Evolutionary conservation across 2,113 vertebrate species (phyloP).

Genomic region (Halcyon malimbica): DNA sequence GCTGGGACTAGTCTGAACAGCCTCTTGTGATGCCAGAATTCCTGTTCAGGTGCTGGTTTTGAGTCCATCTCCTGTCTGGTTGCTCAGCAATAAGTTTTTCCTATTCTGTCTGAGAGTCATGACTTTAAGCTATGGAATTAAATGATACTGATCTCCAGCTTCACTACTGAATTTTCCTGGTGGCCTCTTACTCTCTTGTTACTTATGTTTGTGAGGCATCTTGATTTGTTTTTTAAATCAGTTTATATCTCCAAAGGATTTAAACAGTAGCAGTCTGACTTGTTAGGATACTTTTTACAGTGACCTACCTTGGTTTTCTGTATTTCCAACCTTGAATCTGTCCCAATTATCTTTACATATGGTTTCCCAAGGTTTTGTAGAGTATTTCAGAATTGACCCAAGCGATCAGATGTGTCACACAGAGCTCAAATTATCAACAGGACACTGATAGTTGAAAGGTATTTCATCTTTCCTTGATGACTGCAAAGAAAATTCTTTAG

Average conservation of each 20-base stretch:
- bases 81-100: background rate
- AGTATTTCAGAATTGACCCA: conserved; percentile 61
- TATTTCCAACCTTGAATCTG: conserved; percentile 60
- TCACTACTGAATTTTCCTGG: background rate
- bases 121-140: background rate
- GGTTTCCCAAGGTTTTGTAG: conserved; percentile 39
- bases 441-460: background rate
- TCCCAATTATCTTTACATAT: conserved; percentile 53
- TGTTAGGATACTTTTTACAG: background rate
- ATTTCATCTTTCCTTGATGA: background rate
- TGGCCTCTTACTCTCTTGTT: background rate
- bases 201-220: background rate
- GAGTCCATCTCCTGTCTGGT: background rate
- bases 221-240: background rate
- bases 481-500: background rate
- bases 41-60: background rate
- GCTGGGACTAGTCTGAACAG: background rate
- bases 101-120: background rate
- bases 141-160: background rate
- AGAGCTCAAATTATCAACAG: conserved; percentile 18
- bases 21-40: background rate
- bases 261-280: background rate
- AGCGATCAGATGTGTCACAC: background rate
- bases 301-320: background rate
- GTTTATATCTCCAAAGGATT: background rate